Evolutionary conservation across 2,113 vertebrate genomes (phyloP).

Genomic region (Salminus brasiliensis): DNA sequence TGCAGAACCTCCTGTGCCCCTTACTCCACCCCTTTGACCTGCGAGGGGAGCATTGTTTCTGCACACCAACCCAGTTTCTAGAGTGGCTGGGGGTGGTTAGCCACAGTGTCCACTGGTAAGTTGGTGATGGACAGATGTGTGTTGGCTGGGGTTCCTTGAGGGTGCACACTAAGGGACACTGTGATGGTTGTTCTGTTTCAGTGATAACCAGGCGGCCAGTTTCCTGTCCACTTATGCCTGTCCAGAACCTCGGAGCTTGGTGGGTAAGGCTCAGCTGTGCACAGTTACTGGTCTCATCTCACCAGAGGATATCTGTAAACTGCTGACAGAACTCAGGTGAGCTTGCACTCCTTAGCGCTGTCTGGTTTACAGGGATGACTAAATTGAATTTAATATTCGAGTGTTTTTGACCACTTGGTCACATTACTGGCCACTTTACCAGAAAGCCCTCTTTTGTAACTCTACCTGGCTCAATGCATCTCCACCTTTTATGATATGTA

Average conservation of each 20-base stretch:
- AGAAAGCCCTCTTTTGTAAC: no score
- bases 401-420: no score
- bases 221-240: slow-evolving; percentile 86
- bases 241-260: slow-evolving; percentile 74
- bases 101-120: slow-evolving; percentile 78
- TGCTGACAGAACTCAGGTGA: slow-evolving; percentile 85
- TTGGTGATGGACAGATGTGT: background rate
- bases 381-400: no score
- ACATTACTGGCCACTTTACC: no score
- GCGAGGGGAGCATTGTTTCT: slow-evolving; percentile 68
- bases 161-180: background rate
- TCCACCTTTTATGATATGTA: no score
- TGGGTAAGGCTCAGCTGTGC: slow-evolving; percentile 74
- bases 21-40: slow-evolving; percentile 69
- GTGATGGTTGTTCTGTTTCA: slow-evolving; percentile 57
- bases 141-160: background rate
- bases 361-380: no score
- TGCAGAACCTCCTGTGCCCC: slow-evolving; percentile 77
- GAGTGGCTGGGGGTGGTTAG: slow-evolving; percentile 91
- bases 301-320: slow-evolving; percentile 77
- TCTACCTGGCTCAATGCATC: no score
- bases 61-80: slow-evolving; percentile 78
- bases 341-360: background rate
- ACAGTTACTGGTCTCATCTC: slow-evolving; percentile 85
- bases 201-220: slow-evolving; percentile 78